These are phyloP conservation scores for Dasypolia templi DNA, from an alignment of 2,888 invertebrate genomes.

Conservation along the genomic window DNA sequence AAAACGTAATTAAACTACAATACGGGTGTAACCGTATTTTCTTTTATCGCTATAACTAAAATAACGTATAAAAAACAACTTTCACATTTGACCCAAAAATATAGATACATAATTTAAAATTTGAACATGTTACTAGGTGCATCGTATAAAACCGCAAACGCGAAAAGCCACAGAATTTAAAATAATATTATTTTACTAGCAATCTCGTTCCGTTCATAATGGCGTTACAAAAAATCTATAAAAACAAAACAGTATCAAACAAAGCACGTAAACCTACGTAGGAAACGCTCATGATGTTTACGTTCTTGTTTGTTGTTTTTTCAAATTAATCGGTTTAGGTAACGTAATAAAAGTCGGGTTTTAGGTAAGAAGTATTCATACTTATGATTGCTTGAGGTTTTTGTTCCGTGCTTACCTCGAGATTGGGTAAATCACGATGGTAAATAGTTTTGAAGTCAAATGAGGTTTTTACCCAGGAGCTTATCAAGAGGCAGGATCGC, in stretches of 20 bases:
- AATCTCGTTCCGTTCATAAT: constrained; percentile 25
- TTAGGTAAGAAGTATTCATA: too few relatives aligned
- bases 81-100: background rate
- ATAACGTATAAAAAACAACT: background rate
- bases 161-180: constrained; percentile 24
- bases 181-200: constrained; percentile 22
- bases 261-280: constrained; percentile 35
- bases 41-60: background rate
- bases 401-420: too few relatives aligned
- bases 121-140: background rate
- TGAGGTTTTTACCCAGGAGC: background rate
- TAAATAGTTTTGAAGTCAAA: too few relatives aligned
- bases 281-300: constrained; percentile 45
- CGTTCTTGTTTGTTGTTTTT: constrained; percentile 51
- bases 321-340: constrained; percentile 27
- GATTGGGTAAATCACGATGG: too few relatives aligned
- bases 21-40: background rate
- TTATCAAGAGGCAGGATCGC: background rate
- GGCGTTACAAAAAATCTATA: constrained; percentile 17
- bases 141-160: constrained; percentile 4
- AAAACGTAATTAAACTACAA: background rate
- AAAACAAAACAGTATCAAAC: constrained; percentile 38
- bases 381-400: too few relatives aligned
- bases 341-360: constrained; percentile 25
- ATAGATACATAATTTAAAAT: constrained; percentile 1